Evolutionary conservation across 1,140 invertebrate species (phyloP).

Genomic region (Steinernema khuongi): DNA sequence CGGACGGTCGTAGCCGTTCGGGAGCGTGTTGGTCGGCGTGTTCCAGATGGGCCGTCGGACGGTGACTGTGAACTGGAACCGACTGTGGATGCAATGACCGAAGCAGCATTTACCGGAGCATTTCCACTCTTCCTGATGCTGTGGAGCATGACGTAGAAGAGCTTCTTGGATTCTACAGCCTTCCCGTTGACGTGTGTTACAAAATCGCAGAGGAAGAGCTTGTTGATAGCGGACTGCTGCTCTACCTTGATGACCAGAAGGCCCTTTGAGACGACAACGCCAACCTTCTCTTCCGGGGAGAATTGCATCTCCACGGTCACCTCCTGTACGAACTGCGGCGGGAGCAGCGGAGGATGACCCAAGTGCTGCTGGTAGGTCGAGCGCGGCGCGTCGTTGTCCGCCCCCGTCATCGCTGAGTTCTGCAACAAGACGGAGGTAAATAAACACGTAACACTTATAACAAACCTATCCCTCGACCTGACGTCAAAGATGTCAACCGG

Average conservation of each 20-base stretch:
- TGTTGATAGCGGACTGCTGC: not conserved
- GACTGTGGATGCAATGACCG: not conserved
- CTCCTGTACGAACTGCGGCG: not conserved
- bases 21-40: conserved; percentile 1
- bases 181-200: conserved; percentile 12
- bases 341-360: not conserved
- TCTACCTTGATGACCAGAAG: conserved; percentile 21
- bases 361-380: not conserved
- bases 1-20: conserved; percentile 21
- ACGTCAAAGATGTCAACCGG: not conserved
- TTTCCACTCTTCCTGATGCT: not conserved
- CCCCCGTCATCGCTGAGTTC: not conserved
- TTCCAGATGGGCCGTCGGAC: conserved; percentile 24
- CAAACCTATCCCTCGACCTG: not conserved
- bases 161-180: not conserved
- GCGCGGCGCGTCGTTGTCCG: not conserved
- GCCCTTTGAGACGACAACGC: conserved; percentile 9
- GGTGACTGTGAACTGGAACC: conserved; percentile 22
- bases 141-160: not conserved
- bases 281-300: not conserved
- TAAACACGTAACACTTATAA: not conserved
- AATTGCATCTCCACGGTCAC: not conserved
- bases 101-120: not conserved
- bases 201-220: conserved; percentile 18
- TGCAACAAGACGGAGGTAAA: not conserved